These are phyloP conservation scores for Leptinotarsa texana DNA, from an alignment of 1,140 invertebrate genomes.

Conservation along the genomic window DNA sequence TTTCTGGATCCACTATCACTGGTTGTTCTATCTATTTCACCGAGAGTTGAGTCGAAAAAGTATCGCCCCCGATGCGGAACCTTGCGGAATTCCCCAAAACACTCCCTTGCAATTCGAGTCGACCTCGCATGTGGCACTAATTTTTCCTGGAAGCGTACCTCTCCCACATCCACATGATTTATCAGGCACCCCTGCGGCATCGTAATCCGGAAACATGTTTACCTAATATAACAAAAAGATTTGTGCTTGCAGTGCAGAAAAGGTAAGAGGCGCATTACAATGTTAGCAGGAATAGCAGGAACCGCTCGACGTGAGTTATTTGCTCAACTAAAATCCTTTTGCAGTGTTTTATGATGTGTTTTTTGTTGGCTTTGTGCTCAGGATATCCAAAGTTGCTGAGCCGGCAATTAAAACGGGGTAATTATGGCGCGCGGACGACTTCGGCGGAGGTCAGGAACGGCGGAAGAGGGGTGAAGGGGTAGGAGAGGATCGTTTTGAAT, in stretches of 20 bases:
- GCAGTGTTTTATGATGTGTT: conserved; percentile 21
- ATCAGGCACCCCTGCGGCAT: neutral
- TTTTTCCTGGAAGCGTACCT: neutral
- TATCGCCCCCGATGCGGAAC: too few species aligned
- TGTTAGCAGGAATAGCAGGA: conserved; percentile 8
- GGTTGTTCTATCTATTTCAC: too few species aligned
- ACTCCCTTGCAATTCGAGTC: too few species aligned
- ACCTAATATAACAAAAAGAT: conserved; percentile 26
- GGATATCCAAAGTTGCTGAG: conserved; percentile 16
- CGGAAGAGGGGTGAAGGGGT: too few species aligned
- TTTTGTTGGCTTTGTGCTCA: conserved; percentile 13
- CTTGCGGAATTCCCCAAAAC: too few species aligned
- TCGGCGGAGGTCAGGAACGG: neutral
- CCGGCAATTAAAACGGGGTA: conserved; percentile 22
- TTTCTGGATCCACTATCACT: too few species aligned
- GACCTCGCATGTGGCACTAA: too few species aligned
- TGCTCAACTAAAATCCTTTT: conserved; percentile 20
- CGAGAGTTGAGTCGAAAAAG: too few species aligned
- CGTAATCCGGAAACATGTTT: conserved; percentile 20
- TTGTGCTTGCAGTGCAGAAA: conserved; percentile 21
- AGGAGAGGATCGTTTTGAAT: too few species aligned
- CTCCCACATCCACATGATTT: conserved; percentile 13
- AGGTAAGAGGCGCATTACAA: conserved; percentile 20
- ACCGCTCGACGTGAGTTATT: conserved; percentile 16
- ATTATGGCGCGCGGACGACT: conserved; percentile 9